These are phyloP conservation scores for Temnopleurus reevesii DNA, from an alignment of 53 echinoderm and acorn worm species.

Conservation along the genomic window DNA sequence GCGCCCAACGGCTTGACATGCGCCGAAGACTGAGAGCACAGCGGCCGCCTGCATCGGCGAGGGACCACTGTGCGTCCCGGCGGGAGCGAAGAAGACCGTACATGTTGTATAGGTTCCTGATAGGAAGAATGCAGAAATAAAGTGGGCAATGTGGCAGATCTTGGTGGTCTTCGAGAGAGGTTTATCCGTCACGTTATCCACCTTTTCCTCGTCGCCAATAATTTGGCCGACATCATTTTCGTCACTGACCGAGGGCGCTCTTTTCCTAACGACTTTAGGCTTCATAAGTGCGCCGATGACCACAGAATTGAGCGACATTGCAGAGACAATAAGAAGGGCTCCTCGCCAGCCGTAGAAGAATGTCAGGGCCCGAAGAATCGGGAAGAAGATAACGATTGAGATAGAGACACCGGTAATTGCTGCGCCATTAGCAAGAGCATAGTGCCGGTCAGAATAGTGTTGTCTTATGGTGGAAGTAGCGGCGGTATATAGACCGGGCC, in stretches of 20 bases:
- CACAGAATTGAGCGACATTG: neutral
- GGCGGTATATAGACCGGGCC: neutral
- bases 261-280: neutral
- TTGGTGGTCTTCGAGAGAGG: neutral
- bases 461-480: neutral
- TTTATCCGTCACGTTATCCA: neutral
- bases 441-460: neutral
- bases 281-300: conserved; percentile 23
- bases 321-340: neutral
- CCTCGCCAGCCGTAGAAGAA: conserved; percentile 31
- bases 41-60: conserved; percentile 30
- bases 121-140: neutral
- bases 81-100: neutral
- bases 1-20: conserved; percentile 8
- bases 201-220: no score
- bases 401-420: conserved; percentile 21
- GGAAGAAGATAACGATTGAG: neutral
- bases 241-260: neutral
- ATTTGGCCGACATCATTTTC: neutral
- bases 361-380: neutral
- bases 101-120: neutral
- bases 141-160: neutral
- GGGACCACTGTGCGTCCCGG: conserved; percentile 10
- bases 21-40: neutral
- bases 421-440: conserved; percentile 21